Evolutionary conservation across 2,113 vertebrate genomes (phyloP).

Genomic region (Psittacara wagleri): DNA sequence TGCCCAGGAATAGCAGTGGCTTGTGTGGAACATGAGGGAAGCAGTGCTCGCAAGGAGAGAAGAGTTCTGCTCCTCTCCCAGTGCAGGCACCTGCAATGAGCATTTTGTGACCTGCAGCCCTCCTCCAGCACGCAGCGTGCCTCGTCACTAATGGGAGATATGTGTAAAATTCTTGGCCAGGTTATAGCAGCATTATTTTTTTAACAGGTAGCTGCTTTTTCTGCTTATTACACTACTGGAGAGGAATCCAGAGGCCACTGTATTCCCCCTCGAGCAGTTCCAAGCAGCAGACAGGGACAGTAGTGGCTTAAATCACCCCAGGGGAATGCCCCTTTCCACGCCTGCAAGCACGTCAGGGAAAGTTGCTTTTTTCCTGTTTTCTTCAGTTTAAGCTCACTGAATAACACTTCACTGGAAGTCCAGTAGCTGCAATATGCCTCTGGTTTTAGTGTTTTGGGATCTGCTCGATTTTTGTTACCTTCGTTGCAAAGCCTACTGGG

Average conservation of each 20-base stretch:
- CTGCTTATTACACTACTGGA: background rate
- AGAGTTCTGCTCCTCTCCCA: background rate
- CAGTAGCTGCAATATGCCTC: background rate
- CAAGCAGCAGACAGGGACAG: background rate
- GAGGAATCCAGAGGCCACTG: background rate
- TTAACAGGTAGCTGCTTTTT: background rate
- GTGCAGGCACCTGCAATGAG: background rate
- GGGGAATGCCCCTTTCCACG: background rate
- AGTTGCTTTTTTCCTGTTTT: background rate
- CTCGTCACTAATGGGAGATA: background rate
- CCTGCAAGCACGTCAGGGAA: background rate
- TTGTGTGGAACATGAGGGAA: background rate
- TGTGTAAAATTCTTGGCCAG: background rate
- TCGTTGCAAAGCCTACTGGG: background rate
- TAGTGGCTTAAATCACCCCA: background rate
- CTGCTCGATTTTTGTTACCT: background rate
- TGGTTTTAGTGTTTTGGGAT: background rate
- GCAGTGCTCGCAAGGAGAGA: rapidly evolving
- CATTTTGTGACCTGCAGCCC: background rate
- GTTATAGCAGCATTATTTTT: background rate
- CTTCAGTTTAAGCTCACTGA: background rate
- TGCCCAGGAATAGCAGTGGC: background rate
- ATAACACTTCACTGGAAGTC: background rate
- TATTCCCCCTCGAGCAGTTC: background rate
- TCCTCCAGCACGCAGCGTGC: rapidly evolving